Percentiles rank a stretch among this genome's conserved stretches.
Conservation (phyloP, 1,140 invertebrate species). For the Hormaphis cornu region DNA sequence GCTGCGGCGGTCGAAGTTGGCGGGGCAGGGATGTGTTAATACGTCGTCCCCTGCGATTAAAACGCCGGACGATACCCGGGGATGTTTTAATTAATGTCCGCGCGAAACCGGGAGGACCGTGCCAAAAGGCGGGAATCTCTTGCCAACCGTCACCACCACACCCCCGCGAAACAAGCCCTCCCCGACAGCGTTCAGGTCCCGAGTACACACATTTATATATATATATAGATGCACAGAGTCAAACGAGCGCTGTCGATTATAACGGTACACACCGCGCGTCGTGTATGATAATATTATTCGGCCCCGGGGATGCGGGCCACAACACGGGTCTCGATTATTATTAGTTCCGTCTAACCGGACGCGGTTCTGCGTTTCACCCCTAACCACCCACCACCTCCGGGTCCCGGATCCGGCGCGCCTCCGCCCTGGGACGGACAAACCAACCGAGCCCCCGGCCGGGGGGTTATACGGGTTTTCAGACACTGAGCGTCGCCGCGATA, state of each 20-base stretch:
- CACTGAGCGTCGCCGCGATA: too few relatives aligned
- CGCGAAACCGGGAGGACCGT: constrained; percentile 19
- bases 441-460: background rate
- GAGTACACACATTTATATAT: background rate
- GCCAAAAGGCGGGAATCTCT: constrained; percentile 31
- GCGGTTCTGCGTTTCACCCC: constrained; percentile 2
- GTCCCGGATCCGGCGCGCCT: background rate
- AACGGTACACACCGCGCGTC: background rate
- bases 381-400: background rate
- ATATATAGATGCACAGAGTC: background rate
- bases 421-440: background rate
- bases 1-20: background rate
- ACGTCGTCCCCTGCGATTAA: constrained; percentile 29
- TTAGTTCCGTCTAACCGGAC: constrained; percentile 9
- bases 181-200: background rate
- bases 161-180: constrained; percentile 15
- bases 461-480: too few relatives aligned
- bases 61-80: constrained; percentile 29
- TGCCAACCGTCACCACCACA: constrained; percentile 28
- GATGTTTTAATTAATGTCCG: constrained; percentile 32
- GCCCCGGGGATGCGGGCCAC: constrained; percentile 1
- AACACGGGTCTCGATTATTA: constrained; percentile 21
- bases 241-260: background rate
- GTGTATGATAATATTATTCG: constrained; percentile 24
- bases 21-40: background rate